These are phyloP conservation scores for Gobionotothen gibberifrons DNA, from an alignment of 2,797 vertebrate genomes.

Conservation along the genomic window DNA sequence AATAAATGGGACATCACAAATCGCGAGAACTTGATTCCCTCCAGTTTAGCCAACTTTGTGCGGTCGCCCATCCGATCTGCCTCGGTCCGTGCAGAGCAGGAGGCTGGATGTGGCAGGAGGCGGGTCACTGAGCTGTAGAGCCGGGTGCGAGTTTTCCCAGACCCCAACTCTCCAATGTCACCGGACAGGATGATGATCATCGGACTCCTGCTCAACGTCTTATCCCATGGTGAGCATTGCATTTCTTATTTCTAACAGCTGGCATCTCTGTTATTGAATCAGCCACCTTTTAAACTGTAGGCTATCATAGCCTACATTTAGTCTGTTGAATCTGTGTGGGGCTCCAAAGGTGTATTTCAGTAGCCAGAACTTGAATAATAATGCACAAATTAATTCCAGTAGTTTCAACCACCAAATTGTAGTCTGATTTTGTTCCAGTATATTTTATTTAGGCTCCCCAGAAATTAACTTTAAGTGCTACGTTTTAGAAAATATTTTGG, in stretches of 20 bases:
- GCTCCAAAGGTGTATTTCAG: not conserved
- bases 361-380: constrained; percentile 1
- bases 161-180: constrained; percentile 67
- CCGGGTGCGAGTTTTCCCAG: constrained; percentile 50
- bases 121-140: constrained; percentile 69
- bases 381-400: not conserved
- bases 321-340: not conserved
- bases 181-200: constrained; percentile 78
- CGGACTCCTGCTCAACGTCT: constrained; percentile 78
- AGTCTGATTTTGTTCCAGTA: not conserved
- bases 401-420: not conserved
- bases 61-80: constrained; percentile 22
- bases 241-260: not conserved
- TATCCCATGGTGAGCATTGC: constrained; percentile 67
- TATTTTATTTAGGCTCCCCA: not conserved
- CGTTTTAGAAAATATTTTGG: constrained; percentile 8
- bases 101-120: constrained; percentile 75
- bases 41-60: constrained; percentile 72
- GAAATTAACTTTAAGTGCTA: not conserved
- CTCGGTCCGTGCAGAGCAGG: constrained; percentile 39
- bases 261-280: not conserved
- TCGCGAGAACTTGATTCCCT: constrained; percentile 63
- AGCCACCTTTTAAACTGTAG: not conserved
- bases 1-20: constrained; percentile 60
- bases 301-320: not conserved